Base-by-base conservation (phyloP, 2,888 invertebrate species). In the Sminthurides aquaticus region DNA sequence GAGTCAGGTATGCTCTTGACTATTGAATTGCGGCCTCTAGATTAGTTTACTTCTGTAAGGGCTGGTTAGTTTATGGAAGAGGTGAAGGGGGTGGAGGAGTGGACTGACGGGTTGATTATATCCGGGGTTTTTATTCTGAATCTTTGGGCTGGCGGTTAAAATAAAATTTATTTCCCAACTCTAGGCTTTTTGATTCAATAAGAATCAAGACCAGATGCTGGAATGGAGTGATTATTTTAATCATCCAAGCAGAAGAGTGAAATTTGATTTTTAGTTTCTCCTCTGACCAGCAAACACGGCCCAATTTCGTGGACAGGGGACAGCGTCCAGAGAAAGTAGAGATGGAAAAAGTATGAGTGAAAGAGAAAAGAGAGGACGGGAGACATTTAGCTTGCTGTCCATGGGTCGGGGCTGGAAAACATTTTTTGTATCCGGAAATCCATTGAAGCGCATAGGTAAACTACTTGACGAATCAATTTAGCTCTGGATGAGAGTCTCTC, bases 391-490 rank as follows among this genome's bases (percentile, higher is more conserved):
- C 15, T 15, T 15, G 43, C 43, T n/a, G n/a, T n/a, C n/a, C n/a
- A n/a, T n/a, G n/a, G n/a, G n/a, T n/a, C n/a, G n/a, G n/a, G n/a
- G n/a, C 22, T 52, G 56, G 43, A 26, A 34, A 58, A 64, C 43
- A 60, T 67, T 64, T 58, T 57, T 58, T 43, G 43, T 55, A 55
- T 22, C 18, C 52, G 18, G 20, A 60, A 52, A 64, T 43, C 60
- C 55, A 64, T 43, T 48, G 59, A 60, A 56, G 28, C 60, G 59
- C 64, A 60, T 64, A 59, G 64, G 64, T 60, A 52, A 52, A 52
- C 52, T 52, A 64, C 72, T 72, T 72, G 69, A 72, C 58, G 69
- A 72, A 71, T 71, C 72, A 72, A 72, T 72, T 72, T 72, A 68
- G 72, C 68, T 70, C 65, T 58, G 64, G 68, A 70, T 69, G 63